A percentile compares a stretch with the other conserved stretches of the same genome.
Conservation (phyloP, 2,888 invertebrate species). For the Leistus spinibarbis region DNA sequence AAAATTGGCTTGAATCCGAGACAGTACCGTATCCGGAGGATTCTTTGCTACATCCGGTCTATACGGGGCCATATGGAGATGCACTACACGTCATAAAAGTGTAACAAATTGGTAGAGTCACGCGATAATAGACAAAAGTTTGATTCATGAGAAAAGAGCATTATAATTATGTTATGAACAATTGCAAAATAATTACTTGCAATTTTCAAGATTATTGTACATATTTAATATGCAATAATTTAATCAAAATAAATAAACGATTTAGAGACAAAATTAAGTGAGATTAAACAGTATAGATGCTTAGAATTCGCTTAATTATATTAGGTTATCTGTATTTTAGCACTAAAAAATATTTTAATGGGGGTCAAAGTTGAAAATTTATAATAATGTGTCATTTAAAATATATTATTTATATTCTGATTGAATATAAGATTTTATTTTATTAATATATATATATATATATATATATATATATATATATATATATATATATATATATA, state of each 20-base stretch:
- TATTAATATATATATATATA: neutral
- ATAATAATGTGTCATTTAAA: neutral
- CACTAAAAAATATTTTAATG: neutral
- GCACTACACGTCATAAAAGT: neutral
- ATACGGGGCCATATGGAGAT: neutral
- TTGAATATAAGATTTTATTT: neutral
- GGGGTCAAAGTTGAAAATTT: neutral
- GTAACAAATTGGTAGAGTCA: neutral
- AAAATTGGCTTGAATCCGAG: neutral
- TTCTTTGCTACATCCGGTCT: neutral
- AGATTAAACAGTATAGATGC: neutral
- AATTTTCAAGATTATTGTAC: too few species aligned
- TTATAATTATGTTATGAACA: too few species aligned
- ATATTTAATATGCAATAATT: too few species aligned
- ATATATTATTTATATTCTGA: neutral
- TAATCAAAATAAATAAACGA: too few species aligned
- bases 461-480: neutral
- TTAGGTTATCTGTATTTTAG: neutral
- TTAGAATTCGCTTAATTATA: neutral
- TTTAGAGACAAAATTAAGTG: too few species aligned
- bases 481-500: neutral
- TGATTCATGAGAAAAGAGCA: too few species aligned
- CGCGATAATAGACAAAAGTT: neutral
- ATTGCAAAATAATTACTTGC: too few species aligned
- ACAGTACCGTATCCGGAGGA: neutral